A percentile compares a stretch with the other conserved stretches of the same genome.
Evolutionary conservation across 2,797 vertebrate genomes (phyloP).

Genomic region (Aplochiton taeniatus): DNA sequence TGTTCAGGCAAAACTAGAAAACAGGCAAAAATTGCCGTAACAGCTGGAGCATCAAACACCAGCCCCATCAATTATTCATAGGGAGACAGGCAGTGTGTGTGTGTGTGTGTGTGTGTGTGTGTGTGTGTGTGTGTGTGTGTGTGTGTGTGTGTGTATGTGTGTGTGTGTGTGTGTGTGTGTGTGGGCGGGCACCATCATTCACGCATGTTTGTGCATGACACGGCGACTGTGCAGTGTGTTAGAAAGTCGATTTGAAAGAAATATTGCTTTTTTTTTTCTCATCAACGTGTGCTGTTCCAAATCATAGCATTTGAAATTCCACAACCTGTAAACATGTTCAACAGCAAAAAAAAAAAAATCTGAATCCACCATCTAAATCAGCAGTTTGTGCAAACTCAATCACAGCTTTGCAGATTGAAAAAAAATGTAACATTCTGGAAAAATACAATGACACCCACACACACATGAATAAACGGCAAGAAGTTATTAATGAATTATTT

Average conservation of each 20-base stretch:
- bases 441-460: too few species aligned
- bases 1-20: background rate
- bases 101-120: background rate
- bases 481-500: too few species aligned
- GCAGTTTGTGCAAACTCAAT: too few species aligned
- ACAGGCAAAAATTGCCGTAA: background rate
- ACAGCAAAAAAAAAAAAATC: too few species aligned
- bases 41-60: conserved; percentile 31
- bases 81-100: background rate
- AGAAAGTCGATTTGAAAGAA: too few species aligned
- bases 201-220: conserved; percentile 23
- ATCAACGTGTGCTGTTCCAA: background rate
- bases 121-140: background rate
- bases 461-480: too few species aligned
- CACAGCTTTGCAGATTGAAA: too few species aligned
- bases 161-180: background rate
- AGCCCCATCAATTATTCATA: conserved; percentile 20
- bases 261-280: too few species aligned
- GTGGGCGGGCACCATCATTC: conserved; percentile 41
- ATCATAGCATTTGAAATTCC: background rate
- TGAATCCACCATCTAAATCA: too few species aligned
- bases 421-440: too few species aligned
- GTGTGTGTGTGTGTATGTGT: background rate
- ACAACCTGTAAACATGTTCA: too few species aligned
- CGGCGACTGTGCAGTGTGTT: too few species aligned